Base-by-base conservation (phyloP, 2,797 vertebrate species). In the Pogonophryne albipinna region DNA sequence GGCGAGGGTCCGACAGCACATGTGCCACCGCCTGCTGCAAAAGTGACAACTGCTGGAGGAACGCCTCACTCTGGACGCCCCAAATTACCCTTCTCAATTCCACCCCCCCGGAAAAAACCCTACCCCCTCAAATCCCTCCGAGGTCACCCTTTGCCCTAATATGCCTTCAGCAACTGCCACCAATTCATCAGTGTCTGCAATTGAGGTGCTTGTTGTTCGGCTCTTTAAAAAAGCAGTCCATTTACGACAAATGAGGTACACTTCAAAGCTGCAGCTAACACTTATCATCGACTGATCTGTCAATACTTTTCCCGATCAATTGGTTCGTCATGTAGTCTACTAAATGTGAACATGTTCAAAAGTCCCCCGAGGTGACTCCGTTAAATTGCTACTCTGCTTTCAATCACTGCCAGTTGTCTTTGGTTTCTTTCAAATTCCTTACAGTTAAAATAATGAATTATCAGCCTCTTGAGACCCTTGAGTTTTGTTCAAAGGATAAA, bases 121-220 rank as follows among this genome's bases (percentile, higher is more conserved):
- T 38, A 66, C 31, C 34, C 69, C 42, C 57, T 31, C 38, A 85
- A 76, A 87, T 88, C 83, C 85, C 90, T 87, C 90, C 89, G 87
- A 85, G 70, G 78, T 85, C 89, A 88, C 87, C 91, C 90, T 90
- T 84, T 94, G 92, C 93, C 93, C 93, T 93, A 94, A 95, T 93
- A 92, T 92, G 94, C 89, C 93, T 94, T 79, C 81, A 93, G 85
- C 94, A 95, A 96, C 95, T 95, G 94, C 84, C 87, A 88, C 92
- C 91, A 86, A 94, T 94, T 92, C 91, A 89, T 95, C 94, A 94
- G 89, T 78, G 94, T 92, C 92, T 67, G 81, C 83, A 77, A 85
- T 16, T 63, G 71, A 88, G 80, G 71, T 56, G 72, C 67, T 79
- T 82, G 82, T 59, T 73, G 88, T 45, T 59, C 17, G 3, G 4